Evolutionary conservation across 1,140 invertebrate species (phyloP).

Genomic region (Monochamus saltuarius): DNA sequence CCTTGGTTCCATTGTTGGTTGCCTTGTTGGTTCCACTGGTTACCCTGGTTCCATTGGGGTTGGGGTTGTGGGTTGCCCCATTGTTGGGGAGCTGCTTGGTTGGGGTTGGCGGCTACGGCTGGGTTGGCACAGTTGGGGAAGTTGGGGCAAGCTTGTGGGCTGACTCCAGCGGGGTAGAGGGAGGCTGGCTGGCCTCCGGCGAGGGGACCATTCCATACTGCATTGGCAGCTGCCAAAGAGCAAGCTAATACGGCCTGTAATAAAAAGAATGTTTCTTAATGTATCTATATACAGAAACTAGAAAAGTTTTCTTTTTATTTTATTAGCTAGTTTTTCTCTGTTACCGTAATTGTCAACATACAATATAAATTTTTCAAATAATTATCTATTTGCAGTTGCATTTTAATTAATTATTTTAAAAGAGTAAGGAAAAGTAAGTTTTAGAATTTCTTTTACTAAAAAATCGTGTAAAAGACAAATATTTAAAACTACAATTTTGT

Average conservation of each 20-base stretch:
- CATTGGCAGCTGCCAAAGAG: slow-evolving; percentile 38
- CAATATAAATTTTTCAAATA: no score
- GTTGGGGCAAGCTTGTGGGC: slow-evolving; percentile 52
- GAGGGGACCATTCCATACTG: slow-evolving; percentile 47
- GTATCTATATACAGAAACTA: no score
- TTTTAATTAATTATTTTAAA: no score
- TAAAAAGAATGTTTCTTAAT: background rate
- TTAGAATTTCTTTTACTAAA: no score
- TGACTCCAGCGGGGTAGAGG: slow-evolving; percentile 50
- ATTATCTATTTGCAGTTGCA: no score
- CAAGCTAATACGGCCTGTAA: slow-evolving; percentile 47
- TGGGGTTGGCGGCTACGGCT: slow-evolving; percentile 44
- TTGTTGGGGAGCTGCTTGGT: slow-evolving; percentile 24
- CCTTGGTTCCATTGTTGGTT: slow-evolving; percentile 27
- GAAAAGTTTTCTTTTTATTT: no score
- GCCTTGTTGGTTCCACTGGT: slow-evolving; percentile 24
- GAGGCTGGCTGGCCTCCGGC: slow-evolving; percentile 48
- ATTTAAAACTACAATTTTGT: no score
- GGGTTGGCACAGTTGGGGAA: slow-evolving; percentile 51
- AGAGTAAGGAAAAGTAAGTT: no score
- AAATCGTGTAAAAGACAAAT: no score
- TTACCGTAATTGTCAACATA: no score
- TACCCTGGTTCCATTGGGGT: slow-evolving; percentile 20
- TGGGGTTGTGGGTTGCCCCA: slow-evolving; percentile 28
- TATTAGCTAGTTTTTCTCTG: no score